Percentiles rank a stretch among this genome's conserved stretches.
Conservation (phyloP, 2,888 invertebrate species). For the Torymus texanus region DNA sequence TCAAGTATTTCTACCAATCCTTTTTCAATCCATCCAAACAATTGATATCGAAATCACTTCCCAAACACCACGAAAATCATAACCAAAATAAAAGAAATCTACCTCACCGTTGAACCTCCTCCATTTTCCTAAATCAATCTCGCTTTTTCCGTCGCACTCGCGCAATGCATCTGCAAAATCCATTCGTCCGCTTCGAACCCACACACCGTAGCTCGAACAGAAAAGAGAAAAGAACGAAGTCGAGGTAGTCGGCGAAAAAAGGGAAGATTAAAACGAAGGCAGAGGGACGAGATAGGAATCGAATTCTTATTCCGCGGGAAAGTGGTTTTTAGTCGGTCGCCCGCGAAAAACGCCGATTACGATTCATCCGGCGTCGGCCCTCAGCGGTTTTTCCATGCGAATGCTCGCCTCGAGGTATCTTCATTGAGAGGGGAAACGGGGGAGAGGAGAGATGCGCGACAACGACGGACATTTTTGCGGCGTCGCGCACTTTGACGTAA, state of each 20-base stretch:
- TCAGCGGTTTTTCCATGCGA: slow-evolving; percentile 44
- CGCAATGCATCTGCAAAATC: no score
- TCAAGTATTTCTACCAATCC: no score
- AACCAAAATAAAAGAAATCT: no score
- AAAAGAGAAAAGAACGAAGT: no score
- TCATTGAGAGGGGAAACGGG: background rate
- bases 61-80: no score
- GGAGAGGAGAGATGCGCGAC: background rate
- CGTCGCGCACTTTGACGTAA: slow-evolving; percentile 34
- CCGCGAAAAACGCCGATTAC: slow-evolving; percentile 47
- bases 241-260: background rate
- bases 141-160: no score
- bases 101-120: no score
- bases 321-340: slow-evolving; percentile 40
- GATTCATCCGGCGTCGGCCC: slow-evolving; percentile 43
- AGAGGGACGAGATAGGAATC: slow-evolving; percentile 33
- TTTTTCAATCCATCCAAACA: no score
- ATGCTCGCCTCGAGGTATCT: slow-evolving; percentile 7
- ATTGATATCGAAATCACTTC: no score
- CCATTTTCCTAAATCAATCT: no score
- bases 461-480: slow-evolving; percentile 18
- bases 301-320: slow-evolving; percentile 32
- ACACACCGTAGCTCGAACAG: no score
- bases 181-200: no score
- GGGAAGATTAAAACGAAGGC: slow-evolving; percentile 33